These are phyloP conservation scores for Nyctibius grandis DNA, from an alignment of 2,797 vertebrate genomes.

Conservation along the genomic window DNA sequence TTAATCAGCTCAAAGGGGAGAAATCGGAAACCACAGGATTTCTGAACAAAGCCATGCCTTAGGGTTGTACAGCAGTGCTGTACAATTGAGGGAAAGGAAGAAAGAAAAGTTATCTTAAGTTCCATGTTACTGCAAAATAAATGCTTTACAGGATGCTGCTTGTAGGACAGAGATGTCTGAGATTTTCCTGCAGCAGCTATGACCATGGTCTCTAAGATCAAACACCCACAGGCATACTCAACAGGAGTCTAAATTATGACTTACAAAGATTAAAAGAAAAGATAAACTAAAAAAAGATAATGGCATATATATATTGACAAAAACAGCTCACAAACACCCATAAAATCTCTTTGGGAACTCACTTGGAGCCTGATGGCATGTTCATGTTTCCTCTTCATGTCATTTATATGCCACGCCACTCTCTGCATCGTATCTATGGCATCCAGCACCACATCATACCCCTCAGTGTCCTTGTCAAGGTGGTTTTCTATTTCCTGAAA, in stretches of 20 bases:
- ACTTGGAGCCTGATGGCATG: conserved; percentile 93
- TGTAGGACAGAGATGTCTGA: conserved; percentile 12
- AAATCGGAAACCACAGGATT: conserved; percentile 51
- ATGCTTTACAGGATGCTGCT: conserved; percentile 45
- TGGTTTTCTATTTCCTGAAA: conserved; percentile 94
- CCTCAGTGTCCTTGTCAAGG: conserved; percentile 94
- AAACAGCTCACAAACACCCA: neutral
- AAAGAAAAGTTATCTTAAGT: conserved; percentile 43
- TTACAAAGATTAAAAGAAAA: conserved; percentile 30
- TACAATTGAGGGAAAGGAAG: conserved; percentile 27
- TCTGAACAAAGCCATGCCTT: conserved; percentile 55
- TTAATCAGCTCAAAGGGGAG: conserved; percentile 38
- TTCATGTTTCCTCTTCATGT: conserved; percentile 99
- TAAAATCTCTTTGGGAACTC: neutral
- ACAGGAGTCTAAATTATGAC: neutral
- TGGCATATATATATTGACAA: neutral
- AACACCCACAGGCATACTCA: conserved; percentile 13
- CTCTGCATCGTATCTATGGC: conserved; percentile 99
- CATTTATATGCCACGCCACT: conserved; percentile 98
- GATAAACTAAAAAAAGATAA: conserved; percentile 27
- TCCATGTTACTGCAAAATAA: conserved; percentile 32
- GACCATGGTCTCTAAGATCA: neutral
- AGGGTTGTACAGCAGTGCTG: conserved; percentile 7
- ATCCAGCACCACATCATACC: conserved; percentile 91
- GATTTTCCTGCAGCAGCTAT: conserved; percentile 36